phyloP scores from a whole-genome alignment of 2,113 vertebrate genomes.

The Turdus rufiventris region DNA sequence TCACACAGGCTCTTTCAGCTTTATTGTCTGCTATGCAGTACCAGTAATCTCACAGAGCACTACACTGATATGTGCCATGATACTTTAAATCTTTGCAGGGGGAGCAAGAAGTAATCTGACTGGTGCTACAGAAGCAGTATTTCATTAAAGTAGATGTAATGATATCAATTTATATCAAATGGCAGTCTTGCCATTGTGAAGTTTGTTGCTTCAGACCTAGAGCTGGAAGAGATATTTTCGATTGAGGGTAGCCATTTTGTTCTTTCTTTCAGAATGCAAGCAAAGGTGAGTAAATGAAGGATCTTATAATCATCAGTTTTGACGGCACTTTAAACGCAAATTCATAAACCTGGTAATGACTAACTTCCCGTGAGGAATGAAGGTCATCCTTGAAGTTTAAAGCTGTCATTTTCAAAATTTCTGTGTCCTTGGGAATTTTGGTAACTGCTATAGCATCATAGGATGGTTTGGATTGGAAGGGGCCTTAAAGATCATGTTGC shows the following conservation, averaged over 20 bases:
- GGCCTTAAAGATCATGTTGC: not conserved
- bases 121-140: not conserved
- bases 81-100: not conserved
- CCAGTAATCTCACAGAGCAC: not conserved
- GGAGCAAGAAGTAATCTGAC: not conserved
- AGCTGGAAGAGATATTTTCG: not conserved
- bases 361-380: not conserved
- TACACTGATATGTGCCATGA: not conserved
- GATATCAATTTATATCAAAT: not conserved
- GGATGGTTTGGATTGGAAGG: not conserved
- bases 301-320: not conserved
- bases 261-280: not conserved
- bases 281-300: not conserved
- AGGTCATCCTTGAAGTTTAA: not conserved
- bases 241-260: not conserved
- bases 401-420: not conserved
- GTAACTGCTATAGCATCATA: not conserved
- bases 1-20: not conserved
- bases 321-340: not conserved
- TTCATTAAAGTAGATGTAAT: not conserved
- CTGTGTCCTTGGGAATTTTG: not conserved
- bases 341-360: not conserved
- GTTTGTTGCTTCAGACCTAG: not conserved
- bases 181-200: not conserved
- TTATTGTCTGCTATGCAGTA: not conserved